phyloP scores from a whole-genome alignment of 2,888 invertebrate species.

The Laothoe populi region DNA sequence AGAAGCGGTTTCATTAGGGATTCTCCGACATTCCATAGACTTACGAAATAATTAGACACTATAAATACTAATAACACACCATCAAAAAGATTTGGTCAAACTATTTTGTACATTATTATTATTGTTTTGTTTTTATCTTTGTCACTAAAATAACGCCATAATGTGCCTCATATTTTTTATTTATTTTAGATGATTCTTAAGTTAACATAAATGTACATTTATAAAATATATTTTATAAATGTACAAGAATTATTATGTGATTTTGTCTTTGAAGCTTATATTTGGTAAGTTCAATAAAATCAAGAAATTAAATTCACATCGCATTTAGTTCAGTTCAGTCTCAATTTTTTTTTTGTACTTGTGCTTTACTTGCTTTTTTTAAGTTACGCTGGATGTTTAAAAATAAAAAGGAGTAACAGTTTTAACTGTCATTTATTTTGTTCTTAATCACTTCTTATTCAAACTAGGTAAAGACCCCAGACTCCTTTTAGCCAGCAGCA shows the following conservation, averaged over 20 bases:
- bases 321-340: too few species aligned
- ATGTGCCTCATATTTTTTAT: too few species aligned
- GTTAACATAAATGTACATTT: too few species aligned
- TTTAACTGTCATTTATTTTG: not conserved
- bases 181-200: too few species aligned
- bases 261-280: too few species aligned
- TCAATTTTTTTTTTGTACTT: too few species aligned
- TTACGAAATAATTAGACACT: slow-evolving; percentile 47
- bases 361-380: too few species aligned
- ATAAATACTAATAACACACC: slow-evolving; percentile 38
- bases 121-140: not conserved
- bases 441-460: not conserved
- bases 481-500: not conserved
- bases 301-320: too few species aligned
- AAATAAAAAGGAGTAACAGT: not conserved
- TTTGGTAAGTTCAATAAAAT: too few species aligned
- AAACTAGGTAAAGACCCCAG: not conserved
- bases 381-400: not conserved
- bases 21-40: slow-evolving; percentile 63
- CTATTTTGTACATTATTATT: slow-evolving; percentile 7
- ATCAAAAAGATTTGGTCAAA: slow-evolving; percentile 30
- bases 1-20: slow-evolving; percentile 77
- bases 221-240: too few species aligned
- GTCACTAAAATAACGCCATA: too few species aligned
- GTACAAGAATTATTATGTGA: too few species aligned